A percentile compares a stretch with the other conserved stretches of the same genome.
Conservation (phyloP, 2,797 vertebrate genomes). For the Enteromius radiatus region DNA sequence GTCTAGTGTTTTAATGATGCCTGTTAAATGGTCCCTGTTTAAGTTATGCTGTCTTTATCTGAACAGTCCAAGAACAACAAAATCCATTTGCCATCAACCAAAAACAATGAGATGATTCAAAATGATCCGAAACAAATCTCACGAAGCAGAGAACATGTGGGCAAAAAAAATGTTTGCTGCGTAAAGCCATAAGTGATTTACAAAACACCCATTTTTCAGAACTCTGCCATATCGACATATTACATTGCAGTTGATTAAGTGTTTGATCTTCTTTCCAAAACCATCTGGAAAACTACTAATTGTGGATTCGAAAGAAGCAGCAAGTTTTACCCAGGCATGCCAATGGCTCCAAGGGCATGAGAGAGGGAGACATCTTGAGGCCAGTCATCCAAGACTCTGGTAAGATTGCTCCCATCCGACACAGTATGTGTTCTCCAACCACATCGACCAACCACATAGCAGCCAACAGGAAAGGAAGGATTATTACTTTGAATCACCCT, state of each 20-base stretch:
- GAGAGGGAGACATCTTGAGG: slow-evolving; percentile 83
- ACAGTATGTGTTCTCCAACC: slow-evolving; percentile 89
- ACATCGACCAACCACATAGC: slow-evolving; percentile 69
- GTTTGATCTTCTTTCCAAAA: background rate
- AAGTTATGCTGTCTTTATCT: too few relatives aligned
- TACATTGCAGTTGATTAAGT: background rate
- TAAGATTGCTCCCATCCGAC: slow-evolving; percentile 77
- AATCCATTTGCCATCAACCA: too few relatives aligned
- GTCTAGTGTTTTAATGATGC: background rate
- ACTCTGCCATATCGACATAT: background rate
- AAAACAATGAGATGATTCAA: background rate
- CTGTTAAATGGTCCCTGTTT: too few relatives aligned
- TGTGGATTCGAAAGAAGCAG: background rate
- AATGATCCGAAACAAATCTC: background rate
- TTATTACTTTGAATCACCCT: slow-evolving; percentile 90
- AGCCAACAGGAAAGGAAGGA: slow-evolving; percentile 77
- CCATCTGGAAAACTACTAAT: background rate
- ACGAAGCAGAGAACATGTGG: too few relatives aligned
- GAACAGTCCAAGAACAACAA: too few relatives aligned
- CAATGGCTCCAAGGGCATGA: slow-evolving; percentile 85
- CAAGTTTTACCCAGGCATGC: slow-evolving; percentile 87
- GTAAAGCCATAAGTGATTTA: background rate
- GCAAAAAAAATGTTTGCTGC: background rate
- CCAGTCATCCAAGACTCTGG: slow-evolving; percentile 77
- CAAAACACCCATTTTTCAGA: background rate